These are phyloP conservation scores for Azemiops feae DNA, from an alignment of 2,113 vertebrate species.

Conservation along the genomic window DNA sequence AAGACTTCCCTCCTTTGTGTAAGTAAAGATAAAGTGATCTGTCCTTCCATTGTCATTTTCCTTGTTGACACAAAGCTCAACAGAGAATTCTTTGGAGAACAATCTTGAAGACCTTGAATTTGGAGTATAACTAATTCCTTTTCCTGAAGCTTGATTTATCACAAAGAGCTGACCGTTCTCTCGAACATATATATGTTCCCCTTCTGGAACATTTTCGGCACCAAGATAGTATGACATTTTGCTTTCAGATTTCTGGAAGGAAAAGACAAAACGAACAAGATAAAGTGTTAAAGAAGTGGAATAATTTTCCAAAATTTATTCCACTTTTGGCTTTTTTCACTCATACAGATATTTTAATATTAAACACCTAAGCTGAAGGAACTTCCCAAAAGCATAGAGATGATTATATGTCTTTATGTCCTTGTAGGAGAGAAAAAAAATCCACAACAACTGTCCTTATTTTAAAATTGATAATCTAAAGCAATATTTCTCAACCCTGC, in stretches of 20 bases:
- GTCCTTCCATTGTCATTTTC: conserved; percentile 74
- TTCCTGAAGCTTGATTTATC: conserved; percentile 69
- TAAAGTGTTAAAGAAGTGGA: conserved; percentile 9
- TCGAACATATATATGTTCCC: conserved; percentile 80
- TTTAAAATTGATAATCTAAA: background rate
- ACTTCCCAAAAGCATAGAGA: background rate
- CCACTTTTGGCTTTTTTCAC: background rate
- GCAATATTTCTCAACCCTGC: background rate
- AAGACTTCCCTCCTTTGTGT: conserved; percentile 88
- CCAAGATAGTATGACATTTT: conserved; percentile 73
- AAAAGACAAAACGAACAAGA: conserved; percentile 11
- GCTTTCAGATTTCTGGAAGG: conserved; percentile 31
- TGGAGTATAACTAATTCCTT: conserved; percentile 57
- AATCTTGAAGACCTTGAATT: conserved; percentile 74
- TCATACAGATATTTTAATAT: background rate
- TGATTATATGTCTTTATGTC: background rate
- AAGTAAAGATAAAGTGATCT: conserved; percentile 90
- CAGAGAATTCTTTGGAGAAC: conserved; percentile 77
- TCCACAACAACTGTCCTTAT: background rate
- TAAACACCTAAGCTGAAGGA: background rate
- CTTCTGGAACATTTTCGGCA: conserved; percentile 66
- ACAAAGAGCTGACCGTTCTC: conserved; percentile 83
- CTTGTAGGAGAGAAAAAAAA: background rate
- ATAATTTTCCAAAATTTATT: background rate
- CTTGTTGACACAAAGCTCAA: conserved; percentile 75